These are phyloP conservation scores for roundworm (Caenorhabditis elegans) DNA, from an alignment of 1,140 invertebrate species.

Conservation along the genomic window WBcel235 BX284605.5:12472001-12472500, in stretches of 20 bases:
- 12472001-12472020: not conserved
- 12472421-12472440: not conserved
- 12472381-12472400: not conserved
- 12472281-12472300: not conserved
- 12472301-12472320: not conserved
- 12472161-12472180: not conserved
- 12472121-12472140: not conserved
- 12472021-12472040: constrained; percentile 3
- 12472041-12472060: not conserved
- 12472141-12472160: not conserved
- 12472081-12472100: not conserved
- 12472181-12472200: not conserved
- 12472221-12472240: not conserved
- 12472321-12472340: constrained; percentile 8
- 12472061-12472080: not conserved
- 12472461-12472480: not conserved
- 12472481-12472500: not conserved
- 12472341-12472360: not conserved
- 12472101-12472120: not conserved
- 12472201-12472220: no score
- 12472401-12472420: not conserved
- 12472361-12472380: not conserved
- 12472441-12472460: not conserved
- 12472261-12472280: not conserved
- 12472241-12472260: not conserved